Base-by-base conservation (phyloP, 2,113 vertebrate species). In the Gymnogyps californianus region DNA sequence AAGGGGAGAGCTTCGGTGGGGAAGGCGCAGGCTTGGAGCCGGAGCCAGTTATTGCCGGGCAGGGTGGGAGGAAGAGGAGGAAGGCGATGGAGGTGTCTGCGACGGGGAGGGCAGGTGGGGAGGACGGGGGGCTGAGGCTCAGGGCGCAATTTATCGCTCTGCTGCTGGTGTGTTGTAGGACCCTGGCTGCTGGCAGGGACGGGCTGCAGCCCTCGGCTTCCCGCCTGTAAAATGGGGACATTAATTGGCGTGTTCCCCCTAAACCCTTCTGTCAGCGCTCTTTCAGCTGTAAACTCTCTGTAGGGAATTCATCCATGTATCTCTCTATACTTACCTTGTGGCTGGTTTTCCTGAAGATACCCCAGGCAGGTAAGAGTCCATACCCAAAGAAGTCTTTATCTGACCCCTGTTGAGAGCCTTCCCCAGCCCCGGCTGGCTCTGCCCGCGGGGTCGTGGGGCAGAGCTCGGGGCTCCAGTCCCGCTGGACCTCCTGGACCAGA, bases 281-380 rank as follows among this genome's bases (percentile, higher is more conserved):
- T 11, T 25, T 7, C 12, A 4, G 77, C 31, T 15, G 34, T 11
- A 5, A 40, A 22, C 13, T 11, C 57, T 25, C 65, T 0, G 16
- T 7, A 5, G 46, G 85, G 71, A 25, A 7, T 19, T 12, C 12
- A 10, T 2, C 57, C 20, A 0, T 10, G 1, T 19, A 2, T 13
- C 24, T 20, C 46, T 24, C 0, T 11, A 2, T 3, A 2, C 57
- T 44, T 6, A 20, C 44, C 82, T 7, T 1, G 8, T 3, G 51
- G 51, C 29, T 76, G 55, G 5, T 28, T n/a, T 40, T 7, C 57
- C 90, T 6, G 1, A 12, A 17, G 78, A 2, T 6, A 3, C 55
- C 32, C 19, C 1, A 0, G 57, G 76, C 20, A 34, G n/a, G 47
- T 2, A 4, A 19, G 31, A 12, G 10, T 32, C 40, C 4, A 0